Percentiles rank a stretch among this genome's conserved stretches.
phyloP scores from a whole-genome alignment of 2,888 invertebrate species.

The Rhorus exstirpatorius region DNA sequence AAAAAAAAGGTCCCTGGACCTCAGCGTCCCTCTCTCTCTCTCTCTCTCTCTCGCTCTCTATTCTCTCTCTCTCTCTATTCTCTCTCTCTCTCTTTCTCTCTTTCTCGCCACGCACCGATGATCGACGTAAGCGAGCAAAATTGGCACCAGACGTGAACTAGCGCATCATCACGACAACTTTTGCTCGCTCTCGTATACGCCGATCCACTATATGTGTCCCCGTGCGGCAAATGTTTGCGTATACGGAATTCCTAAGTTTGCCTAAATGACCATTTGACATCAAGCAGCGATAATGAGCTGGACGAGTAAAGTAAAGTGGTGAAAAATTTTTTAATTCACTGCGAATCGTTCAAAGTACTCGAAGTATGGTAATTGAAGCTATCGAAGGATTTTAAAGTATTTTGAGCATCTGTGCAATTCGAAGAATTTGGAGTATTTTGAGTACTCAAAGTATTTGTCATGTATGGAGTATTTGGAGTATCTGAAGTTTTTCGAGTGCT shows the following conservation, averaged over 20 bases:
- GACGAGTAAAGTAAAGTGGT: too few relatives aligned
- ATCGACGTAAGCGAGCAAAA: conserved; percentile 60
- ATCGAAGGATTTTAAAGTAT: too few relatives aligned
- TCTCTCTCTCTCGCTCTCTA: not conserved
- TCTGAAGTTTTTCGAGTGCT: too few relatives aligned
- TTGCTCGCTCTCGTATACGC: conserved; percentile 13
- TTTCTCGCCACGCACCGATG: conserved; percentile 63
- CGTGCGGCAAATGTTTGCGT: not conserved
- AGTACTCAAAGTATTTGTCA: too few relatives aligned
- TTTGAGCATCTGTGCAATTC: too few relatives aligned
- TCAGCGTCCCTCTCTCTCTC: conserved; percentile 13
- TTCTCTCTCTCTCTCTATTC: conserved; percentile 1
- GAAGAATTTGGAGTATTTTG: too few relatives aligned
- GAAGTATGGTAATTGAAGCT: too few relatives aligned
- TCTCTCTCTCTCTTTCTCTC: not conserved
- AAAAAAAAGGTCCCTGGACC: conserved; percentile 26
- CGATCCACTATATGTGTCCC: not conserved
- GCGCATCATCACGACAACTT: conserved; percentile 55
- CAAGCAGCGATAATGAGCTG: too few relatives aligned
- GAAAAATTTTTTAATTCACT: too few relatives aligned
- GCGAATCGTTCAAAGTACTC: too few relatives aligned
- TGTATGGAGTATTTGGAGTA: too few relatives aligned
- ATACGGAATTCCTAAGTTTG: not conserved
- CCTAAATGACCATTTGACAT: not conserved
- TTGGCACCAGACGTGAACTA: conserved; percentile 46